phyloP scores from a whole-genome alignment of 2,888 invertebrate species.

The Fragum whitleyi region DNA sequence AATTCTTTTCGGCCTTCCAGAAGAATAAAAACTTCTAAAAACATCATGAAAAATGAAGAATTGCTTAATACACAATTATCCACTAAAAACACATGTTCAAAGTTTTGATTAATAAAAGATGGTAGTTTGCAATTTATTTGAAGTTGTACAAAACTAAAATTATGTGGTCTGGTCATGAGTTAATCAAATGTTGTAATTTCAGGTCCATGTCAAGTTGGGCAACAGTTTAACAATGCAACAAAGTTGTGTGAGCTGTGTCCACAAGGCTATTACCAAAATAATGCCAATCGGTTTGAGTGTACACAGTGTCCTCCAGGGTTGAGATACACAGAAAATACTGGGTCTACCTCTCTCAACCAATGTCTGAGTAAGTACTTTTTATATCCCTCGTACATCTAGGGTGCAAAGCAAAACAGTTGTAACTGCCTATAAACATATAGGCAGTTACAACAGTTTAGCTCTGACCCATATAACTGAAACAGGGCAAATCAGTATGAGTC shows the following conservation, averaged over 20 bases:
- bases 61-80: no score
- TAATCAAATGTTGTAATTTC: slow-evolving; percentile 4
- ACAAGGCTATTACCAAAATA: slow-evolving; percentile 82
- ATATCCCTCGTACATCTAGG: no score
- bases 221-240: slow-evolving; percentile 34
- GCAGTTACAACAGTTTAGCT: no score
- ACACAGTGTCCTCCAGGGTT: slow-evolving; percentile 77
- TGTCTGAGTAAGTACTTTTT: slow-evolving; percentile 64
- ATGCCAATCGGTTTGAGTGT: slow-evolving; percentile 92
- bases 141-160: neutral
- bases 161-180: neutral
- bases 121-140: no score
- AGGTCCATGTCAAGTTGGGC: slow-evolving; percentile 52
- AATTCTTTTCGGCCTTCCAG: no score
- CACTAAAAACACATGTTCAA: no score
- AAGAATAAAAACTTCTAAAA: no score
- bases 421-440: no score
- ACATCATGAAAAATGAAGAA: no score
- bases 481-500: slow-evolving; percentile 96
- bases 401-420: no score
- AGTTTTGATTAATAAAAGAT: no score
- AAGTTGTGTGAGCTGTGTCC: slow-evolving; percentile 92
- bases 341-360: slow-evolving; percentile 47
- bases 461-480: no score
- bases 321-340: slow-evolving; percentile 55